phyloP scores from a whole-genome alignment of 2,113 vertebrate genomes.

The Sander vitreus region DNA sequence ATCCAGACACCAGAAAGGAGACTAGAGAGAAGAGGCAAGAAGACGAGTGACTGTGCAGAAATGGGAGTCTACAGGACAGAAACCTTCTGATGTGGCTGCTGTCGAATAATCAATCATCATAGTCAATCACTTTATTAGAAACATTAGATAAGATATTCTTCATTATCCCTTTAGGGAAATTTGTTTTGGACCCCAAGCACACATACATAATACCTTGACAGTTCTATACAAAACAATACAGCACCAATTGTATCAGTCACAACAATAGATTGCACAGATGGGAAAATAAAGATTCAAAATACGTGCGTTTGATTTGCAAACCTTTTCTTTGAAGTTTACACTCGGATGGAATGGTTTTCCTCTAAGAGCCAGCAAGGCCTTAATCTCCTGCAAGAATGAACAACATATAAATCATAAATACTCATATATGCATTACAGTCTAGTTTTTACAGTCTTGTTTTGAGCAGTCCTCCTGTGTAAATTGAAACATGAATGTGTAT shows the following conservation, averaged over 20 bases:
- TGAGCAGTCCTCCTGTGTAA: neutral
- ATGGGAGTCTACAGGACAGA: neutral
- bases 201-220: too few species aligned
- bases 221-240: too few species aligned
- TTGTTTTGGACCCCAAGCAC: too few species aligned
- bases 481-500: neutral
- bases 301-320: constrained; percentile 53
- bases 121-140: neutral
- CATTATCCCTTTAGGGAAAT: too few species aligned
- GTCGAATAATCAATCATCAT: neutral
- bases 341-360: constrained; percentile 84
- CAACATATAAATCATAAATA: neutral
- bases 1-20: constrained; percentile 94
- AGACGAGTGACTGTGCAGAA: neutral
- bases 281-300: neutral
- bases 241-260: too few species aligned
- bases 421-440: neutral
- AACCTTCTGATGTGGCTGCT: neutral
- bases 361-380: constrained; percentile 89
- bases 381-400: constrained; percentile 88
- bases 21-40: constrained; percentile 78
- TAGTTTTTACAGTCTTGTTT: neutral
- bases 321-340: constrained; percentile 88
- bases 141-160: neutral
- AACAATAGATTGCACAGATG: too few species aligned